Conservation (phyloP, 2,797 vertebrate genomes). For the Myoxocephalus aenaeus region DNA sequence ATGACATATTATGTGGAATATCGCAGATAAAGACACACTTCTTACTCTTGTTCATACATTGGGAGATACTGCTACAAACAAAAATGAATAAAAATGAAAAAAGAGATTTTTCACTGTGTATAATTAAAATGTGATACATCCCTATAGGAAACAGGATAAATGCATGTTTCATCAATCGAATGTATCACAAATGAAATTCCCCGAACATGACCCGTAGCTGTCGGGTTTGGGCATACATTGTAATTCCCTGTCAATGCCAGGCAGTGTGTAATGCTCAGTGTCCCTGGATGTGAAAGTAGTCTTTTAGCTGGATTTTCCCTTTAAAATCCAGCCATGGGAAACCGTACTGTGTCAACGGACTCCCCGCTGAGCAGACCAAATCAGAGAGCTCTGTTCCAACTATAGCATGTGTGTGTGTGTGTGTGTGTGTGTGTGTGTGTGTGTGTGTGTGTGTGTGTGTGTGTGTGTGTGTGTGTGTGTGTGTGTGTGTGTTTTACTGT, state of each 20-base stretch:
- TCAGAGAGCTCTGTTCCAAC: constrained; percentile 57
- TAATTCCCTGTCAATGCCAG: constrained; percentile 18
- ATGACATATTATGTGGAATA: not conserved
- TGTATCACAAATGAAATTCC: constrained; percentile 3
- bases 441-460: constrained; percentile 35
- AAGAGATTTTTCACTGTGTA: not conserved
- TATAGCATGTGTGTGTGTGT: constrained; percentile 42
- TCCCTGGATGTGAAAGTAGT: constrained; percentile 18
- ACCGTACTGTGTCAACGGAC: constrained; percentile 59
- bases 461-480: constrained; percentile 44
- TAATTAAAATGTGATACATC: no score
- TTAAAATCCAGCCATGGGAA: constrained; percentile 65
- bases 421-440: constrained; percentile 35
- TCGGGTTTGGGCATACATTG: constrained; percentile 7
- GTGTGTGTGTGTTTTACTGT: constrained; percentile 25
- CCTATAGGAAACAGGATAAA: not conserved
- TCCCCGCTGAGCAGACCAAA: constrained; percentile 67
- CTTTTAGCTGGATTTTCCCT: constrained; percentile 46
- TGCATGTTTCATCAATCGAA: not conserved
- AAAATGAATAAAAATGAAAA: not conserved
- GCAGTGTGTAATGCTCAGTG: constrained; percentile 12
- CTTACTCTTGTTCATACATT: not conserved
- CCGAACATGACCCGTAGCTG: not conserved
- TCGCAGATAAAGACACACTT: not conserved
- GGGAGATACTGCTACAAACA: not conserved